These are phyloP conservation scores for Ypsolopha scabrella DNA, from an alignment of 2,888 invertebrate species.

Conservation along the genomic window DNA sequence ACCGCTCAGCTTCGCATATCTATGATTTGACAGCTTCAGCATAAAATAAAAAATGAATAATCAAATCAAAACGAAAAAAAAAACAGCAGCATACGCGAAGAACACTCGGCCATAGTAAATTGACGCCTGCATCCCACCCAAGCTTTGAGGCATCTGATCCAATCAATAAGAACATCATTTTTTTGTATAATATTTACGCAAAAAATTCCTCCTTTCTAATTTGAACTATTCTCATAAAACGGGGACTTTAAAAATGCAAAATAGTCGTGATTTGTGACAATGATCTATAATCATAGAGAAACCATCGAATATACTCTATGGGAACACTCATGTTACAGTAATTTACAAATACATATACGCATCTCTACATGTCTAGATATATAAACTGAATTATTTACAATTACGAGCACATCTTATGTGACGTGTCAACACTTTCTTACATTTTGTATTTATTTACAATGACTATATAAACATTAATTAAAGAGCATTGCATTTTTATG, in stretches of 20 bases:
- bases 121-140: conserved; percentile 37
- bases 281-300: conserved; percentile 38
- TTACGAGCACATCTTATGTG: conserved; percentile 47
- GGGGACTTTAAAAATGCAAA: conserved; percentile 48
- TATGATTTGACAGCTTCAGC: too few relatives aligned
- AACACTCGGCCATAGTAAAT: conserved; percentile 25
- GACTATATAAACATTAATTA: conserved; percentile 60
- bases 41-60: too few relatives aligned
- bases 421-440: conserved; percentile 46
- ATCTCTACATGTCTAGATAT: conserved; percentile 58
- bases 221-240: conserved; percentile 41
- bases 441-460: conserved; percentile 65
- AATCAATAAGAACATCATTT: conserved; percentile 26
- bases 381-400: conserved; percentile 65
- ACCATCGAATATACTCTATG: conserved; percentile 51
- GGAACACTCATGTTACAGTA: conserved; percentile 61
- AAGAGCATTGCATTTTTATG: conserved; percentile 62
- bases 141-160: conserved; percentile 40
- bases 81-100: too few relatives aligned
- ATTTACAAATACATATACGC: conserved; percentile 58
- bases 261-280: conserved; percentile 62
- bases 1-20: too few relatives aligned
- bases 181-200: conserved; percentile 34
- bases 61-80: too few relatives aligned
- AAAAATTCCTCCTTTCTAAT: conserved; percentile 47